Base-by-base conservation (phyloP, 92 coral and sea anemone genomes). In the Hydrozoanthus gracilis region DNA sequence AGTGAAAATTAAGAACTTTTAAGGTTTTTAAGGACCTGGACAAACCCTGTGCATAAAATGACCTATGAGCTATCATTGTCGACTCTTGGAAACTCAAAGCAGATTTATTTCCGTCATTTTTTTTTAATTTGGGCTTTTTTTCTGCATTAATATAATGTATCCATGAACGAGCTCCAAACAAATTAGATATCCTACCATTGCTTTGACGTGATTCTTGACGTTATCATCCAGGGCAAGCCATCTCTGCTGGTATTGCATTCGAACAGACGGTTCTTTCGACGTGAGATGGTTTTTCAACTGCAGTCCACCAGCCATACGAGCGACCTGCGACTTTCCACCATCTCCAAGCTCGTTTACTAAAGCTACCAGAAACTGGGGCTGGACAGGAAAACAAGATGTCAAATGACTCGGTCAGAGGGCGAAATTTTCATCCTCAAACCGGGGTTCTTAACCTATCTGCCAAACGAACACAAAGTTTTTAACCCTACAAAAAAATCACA, bases 241-340 rank as follows among this genome's bases (percentile, higher is more conserved):
- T 83, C 98, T 84, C 39, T 93, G 98, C 56, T 95, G 99, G 85
- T 88, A 88, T 52, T 89, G 96, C 52, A 78, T n/a, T 77, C 96
- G 90, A 45, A 97, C 89, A 50, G 86, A 55, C 2, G 91, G 89
- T 86, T 97, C 99, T 86, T 97, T 97, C 54, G 99, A 95, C 3
- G 99, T 97, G 20, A 97, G 94, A 50, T 90, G 92, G 78, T 97
- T 97, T 86, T 97, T 97, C 44, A 97, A 90, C 78, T 97, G 99
- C 61, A 97, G 86, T 8, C 98, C 99, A 6, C 97, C 99, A 16
- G 99, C 99, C 99, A 97, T 97, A 47, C 99, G 91, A 76, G 98
- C 98, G 68, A 97, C 98, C 68, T 92, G 95, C 51, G 97, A 92
- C 79, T 93, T 97, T 14, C 89, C 83, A 65, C 89, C 90, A 95